Evolutionary conservation across 2,113 vertebrate species (phyloP).

Genomic region (Dicrurus megarhynchus): DNA sequence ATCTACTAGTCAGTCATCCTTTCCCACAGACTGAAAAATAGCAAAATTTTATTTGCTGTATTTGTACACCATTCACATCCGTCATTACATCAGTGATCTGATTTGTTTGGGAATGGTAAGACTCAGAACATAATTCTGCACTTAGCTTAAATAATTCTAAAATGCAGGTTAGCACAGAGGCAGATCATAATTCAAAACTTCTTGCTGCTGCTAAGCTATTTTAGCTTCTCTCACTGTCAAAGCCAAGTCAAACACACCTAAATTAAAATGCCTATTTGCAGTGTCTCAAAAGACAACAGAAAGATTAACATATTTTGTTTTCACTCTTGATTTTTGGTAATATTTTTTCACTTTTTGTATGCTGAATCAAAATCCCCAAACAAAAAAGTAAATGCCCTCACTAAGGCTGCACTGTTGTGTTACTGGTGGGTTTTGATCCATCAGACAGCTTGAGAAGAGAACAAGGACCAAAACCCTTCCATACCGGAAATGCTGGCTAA

Average conservation of each 20-base stretch:
- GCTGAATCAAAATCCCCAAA: not conserved
- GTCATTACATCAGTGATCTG: not conserved
- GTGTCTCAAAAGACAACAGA: not conserved
- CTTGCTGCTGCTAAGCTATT: not conserved
- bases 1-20: not conserved
- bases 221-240: not conserved
- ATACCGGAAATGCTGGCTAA: not conserved
- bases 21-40: not conserved
- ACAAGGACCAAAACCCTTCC: not conserved
- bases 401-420: not conserved
- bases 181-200: not conserved
- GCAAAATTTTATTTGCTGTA: not conserved
- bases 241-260: not conserved
- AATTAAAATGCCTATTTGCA: constrained; percentile 9
- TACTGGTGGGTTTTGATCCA: not conserved
- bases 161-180: not conserved
- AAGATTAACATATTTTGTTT: not conserved
- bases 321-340: not conserved
- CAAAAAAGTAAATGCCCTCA: not conserved
- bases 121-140: not conserved
- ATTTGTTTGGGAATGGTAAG: not conserved
- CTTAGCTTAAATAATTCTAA: not conserved
- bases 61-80: not conserved
- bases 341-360: not conserved
- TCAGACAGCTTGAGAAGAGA: not conserved